Evolutionary conservation across 2,797 vertebrate genomes (phyloP).

Genomic region (Pseudochaenichthys georgianus): DNA sequence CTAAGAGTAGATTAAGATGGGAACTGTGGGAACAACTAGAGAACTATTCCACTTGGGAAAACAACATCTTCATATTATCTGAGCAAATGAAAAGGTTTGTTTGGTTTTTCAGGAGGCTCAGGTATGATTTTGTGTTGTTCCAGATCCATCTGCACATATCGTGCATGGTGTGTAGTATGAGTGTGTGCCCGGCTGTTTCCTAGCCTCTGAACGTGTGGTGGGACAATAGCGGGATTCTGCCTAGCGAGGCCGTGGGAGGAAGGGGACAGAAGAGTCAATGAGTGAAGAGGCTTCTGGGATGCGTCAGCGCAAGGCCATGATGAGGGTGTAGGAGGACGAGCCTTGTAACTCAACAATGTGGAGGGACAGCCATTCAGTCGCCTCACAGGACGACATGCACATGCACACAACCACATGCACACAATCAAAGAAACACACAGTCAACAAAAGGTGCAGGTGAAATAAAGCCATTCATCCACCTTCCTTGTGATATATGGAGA

Average conservation of each 20-base stretch:
- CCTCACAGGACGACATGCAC: constrained; percentile 45
- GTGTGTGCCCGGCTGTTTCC: constrained; percentile 59
- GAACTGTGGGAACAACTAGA: constrained; percentile 63
- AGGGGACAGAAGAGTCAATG: constrained; percentile 85
- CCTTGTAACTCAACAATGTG: constrained; percentile 72
- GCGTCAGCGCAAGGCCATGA: constrained; percentile 80
- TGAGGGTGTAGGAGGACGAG: constrained; percentile 81
- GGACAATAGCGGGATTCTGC: constrained; percentile 85
- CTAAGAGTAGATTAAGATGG: constrained; percentile 56
- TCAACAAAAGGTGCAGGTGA: constrained; percentile 73
- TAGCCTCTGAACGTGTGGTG: constrained; percentile 57
- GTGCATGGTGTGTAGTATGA: constrained; percentile 29
- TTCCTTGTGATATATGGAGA: constrained; percentile 47
- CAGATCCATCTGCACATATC: constrained; percentile 37
- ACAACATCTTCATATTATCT: neutral
- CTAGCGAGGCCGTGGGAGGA: constrained; percentile 82
- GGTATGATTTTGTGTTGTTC: constrained; percentile 22
- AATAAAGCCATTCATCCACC: constrained; percentile 58
- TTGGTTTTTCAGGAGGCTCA: constrained; percentile 14
- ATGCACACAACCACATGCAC: constrained; percentile 40
- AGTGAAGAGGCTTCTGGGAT: constrained; percentile 86
- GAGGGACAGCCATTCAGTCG: constrained; percentile 71
- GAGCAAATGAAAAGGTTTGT: neutral
- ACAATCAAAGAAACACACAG: constrained; percentile 51
- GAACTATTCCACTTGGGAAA: constrained; percentile 39